These are phyloP conservation scores for Heliconius aoede DNA, from an alignment of 2,888 invertebrate genomes.

Conservation along the genomic window DNA sequence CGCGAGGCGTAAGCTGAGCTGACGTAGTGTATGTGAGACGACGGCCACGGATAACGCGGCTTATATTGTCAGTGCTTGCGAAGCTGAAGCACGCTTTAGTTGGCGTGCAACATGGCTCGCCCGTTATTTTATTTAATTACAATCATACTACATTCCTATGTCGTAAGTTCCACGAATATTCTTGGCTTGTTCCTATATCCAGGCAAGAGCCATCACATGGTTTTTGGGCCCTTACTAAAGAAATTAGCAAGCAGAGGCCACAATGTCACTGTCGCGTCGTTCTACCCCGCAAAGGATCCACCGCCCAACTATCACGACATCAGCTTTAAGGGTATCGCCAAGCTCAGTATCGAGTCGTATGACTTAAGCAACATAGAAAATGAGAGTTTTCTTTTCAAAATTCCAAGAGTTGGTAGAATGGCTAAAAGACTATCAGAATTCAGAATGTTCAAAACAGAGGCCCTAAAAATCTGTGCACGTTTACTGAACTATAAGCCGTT, in stretches of 20 bases:
- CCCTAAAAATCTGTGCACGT: conserved; percentile 66
- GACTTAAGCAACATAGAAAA: conserved; percentile 63
- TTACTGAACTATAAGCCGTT: conserved; percentile 68
- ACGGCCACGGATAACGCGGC: no score
- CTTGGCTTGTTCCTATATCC: conserved; percentile 84
- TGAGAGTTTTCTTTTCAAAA: conserved; percentile 53
- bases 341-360: conserved; percentile 65
- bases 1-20: no score
- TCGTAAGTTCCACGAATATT: conserved; percentile 72
- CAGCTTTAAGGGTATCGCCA: conserved; percentile 70
- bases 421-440: conserved; percentile 62
- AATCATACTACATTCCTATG: conserved; percentile 55
- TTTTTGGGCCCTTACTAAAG: conserved; percentile 82
- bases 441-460: conserved; percentile 62
- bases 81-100: no score
- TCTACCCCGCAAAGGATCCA: conserved; percentile 80
- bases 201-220: conserved; percentile 86
- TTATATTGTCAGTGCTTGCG: no score
- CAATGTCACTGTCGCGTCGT: conserved; percentile 84
- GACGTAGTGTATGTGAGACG: no score
- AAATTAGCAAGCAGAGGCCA: conserved; percentile 84
- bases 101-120: conserved; percentile 59
- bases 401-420: conserved; percentile 60
- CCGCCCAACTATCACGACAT: conserved; percentile 74
- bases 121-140: conserved; percentile 51